Percentiles rank a stretch among this genome's conserved stretches.
phyloP scores from a whole-genome alignment of 2,888 invertebrate species.

The Gymnoscelis rufifasciata region DNA sequence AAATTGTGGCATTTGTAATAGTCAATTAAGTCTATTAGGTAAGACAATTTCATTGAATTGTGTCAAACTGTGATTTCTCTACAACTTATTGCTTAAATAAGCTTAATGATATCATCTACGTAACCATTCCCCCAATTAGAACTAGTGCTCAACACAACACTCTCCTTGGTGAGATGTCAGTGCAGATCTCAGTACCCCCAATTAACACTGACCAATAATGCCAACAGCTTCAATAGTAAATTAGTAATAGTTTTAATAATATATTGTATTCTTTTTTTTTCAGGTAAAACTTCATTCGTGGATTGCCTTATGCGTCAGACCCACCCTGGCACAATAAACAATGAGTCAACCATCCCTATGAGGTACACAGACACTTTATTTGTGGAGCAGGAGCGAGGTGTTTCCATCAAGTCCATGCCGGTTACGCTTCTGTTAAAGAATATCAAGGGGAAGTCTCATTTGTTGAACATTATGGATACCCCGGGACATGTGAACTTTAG shows the following conservation, averaged over 20 bases:
- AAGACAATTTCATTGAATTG: too few species aligned
- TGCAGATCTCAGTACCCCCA: too few species aligned
- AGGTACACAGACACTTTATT: slow-evolving; percentile 97
- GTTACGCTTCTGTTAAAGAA: slow-evolving; percentile 96
- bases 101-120: too few species aligned
- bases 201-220: too few species aligned
- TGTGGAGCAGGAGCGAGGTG: slow-evolving; percentile 98
- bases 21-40: too few species aligned
- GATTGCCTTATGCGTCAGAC: slow-evolving; percentile 98
- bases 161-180: too few species aligned
- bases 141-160: too few species aligned
- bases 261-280: slow-evolving; percentile 9
- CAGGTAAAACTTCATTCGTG: slow-evolving; percentile 95
- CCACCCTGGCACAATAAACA: slow-evolving; percentile 90
- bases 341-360: slow-evolving; percentile 87
- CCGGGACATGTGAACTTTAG: slow-evolving; percentile 99
- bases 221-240: too few species aligned
- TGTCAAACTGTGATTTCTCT: too few species aligned
- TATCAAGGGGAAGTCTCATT: slow-evolving; percentile 96
- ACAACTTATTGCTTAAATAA: too few species aligned
- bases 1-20: too few species aligned
- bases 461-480: slow-evolving; percentile 98
- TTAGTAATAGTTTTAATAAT: background rate
- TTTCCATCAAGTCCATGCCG: slow-evolving; percentile 97
- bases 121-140: too few species aligned